Base-by-base conservation (phyloP, 2,113 vertebrate species). In the Lophura nycthemera region DNA sequence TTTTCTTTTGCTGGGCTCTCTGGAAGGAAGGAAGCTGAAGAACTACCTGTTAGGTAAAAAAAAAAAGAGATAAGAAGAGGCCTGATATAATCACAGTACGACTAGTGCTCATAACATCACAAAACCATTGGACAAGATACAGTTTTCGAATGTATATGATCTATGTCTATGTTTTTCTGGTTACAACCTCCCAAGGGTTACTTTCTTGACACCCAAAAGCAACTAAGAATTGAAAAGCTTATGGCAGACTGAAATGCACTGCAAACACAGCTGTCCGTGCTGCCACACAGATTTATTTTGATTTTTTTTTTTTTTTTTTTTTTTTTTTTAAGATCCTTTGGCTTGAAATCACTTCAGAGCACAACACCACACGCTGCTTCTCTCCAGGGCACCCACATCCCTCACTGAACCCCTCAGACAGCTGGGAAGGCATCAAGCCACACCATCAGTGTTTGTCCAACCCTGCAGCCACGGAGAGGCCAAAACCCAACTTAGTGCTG, bases 1-100 rank as follows among this genome's bases (percentile, higher is more conserved):
- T 93, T 86, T 72, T 92, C 90, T 30, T 59, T 90, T 78, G 22
- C 27, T 76, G 42, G 38, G 47, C 10, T 88, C 29, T 86, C 90
- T n/a, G 69, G 72, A 52, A 11, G n/a, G 16, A 36, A 57, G 42
- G 24, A 52, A 91, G 4, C 1, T 11, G 67, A 21, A 86, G 85
- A 78, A 56, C 64, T 74, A 40, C 70, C 95, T 94, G 57, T 45
- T 29, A 87, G 22, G 12, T 78, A 21, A 25, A 30, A 63, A 42
- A 4, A 38, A 38, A 17, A 25, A 7, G 22, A 54, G 25, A 1
- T 6, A 19, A 64, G n/a, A 13, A 54, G 9, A 54, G 10, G 5
- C 50, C 32, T 19, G 10, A 11, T 18, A 42, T 13, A 59, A n/a
- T 7, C 24, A 13, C 52, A 20, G 16, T 27, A 56, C 27, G 15